These are phyloP conservation scores for Rhinichthys klamathensis DNA, from an alignment of 2,113 vertebrate species.

Conservation along the genomic window DNA sequence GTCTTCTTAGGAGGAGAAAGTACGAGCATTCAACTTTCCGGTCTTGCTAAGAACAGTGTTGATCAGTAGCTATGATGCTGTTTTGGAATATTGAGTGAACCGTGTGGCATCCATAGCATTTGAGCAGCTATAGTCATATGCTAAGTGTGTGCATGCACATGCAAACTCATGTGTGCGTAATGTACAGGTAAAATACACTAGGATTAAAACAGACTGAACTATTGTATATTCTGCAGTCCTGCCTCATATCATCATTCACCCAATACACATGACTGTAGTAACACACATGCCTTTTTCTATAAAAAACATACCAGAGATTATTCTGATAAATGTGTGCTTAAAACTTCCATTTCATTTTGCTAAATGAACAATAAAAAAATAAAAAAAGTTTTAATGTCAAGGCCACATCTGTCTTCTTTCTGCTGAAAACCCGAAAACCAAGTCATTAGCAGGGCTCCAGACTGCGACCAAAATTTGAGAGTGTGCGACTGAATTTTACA, in stretches of 20 bases:
- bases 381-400: neutral
- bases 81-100: neutral
- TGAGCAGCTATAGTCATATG: neutral
- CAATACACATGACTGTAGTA: neutral
- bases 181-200: neutral
- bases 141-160: constrained; percentile 8
- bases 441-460: constrained; percentile 1
- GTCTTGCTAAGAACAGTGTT: neutral
- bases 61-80: neutral
- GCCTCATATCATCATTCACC: neutral
- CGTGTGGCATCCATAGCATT: neutral
- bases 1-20: constrained; percentile 42
- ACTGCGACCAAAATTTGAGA: no score
- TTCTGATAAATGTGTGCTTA: neutral
- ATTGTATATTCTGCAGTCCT: neutral
- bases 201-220: neutral
- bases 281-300: neutral
- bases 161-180: neutral
- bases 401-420: neutral
- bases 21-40: constrained; percentile 38
- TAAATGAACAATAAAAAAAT: neutral
- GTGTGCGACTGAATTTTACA: no score
- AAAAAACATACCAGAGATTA: neutral
- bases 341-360: neutral
- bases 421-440: neutral